Percentiles rank a stretch among this genome's conserved stretches.
phyloP scores from a whole-genome alignment of 1,140 invertebrate species.

The Drosophila pectinifera region DNA sequence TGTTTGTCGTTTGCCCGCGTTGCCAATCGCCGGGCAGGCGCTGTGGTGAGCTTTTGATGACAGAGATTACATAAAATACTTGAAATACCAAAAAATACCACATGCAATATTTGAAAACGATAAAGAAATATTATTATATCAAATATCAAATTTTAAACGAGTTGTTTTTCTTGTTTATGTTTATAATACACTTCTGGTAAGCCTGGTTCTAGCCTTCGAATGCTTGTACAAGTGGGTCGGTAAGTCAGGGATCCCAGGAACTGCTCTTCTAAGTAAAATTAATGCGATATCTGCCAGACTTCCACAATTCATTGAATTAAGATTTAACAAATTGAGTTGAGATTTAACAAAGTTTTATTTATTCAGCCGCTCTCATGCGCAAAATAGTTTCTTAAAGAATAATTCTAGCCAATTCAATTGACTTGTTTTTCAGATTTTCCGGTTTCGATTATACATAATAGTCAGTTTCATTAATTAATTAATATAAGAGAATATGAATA shows the following conservation, averaged over 20 bases:
- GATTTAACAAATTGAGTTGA: neutral
- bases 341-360: neutral
- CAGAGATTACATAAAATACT: no score
- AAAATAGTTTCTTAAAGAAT: neutral
- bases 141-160: no score
- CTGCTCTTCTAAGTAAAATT: conserved; percentile 11
- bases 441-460: no score
- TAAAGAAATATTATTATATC: no score
- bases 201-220: no score
- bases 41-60: neutral
- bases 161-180: no score
- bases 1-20: conserved; percentile 43
- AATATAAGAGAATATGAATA: no score
- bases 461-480: no score
- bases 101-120: no score
- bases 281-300: neutral
- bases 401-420: neutral
- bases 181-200: no score
- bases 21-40: conserved; percentile 8
- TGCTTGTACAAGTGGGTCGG: conserved; percentile 4
- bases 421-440: neutral
- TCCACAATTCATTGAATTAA: neutral
- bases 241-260: neutral
- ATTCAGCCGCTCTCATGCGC: neutral
- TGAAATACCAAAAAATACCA: no score